Evolutionary conservation across 2,797 vertebrate genomes (phyloP).

Genomic region (Rhadinocentrus ornatus): DNA sequence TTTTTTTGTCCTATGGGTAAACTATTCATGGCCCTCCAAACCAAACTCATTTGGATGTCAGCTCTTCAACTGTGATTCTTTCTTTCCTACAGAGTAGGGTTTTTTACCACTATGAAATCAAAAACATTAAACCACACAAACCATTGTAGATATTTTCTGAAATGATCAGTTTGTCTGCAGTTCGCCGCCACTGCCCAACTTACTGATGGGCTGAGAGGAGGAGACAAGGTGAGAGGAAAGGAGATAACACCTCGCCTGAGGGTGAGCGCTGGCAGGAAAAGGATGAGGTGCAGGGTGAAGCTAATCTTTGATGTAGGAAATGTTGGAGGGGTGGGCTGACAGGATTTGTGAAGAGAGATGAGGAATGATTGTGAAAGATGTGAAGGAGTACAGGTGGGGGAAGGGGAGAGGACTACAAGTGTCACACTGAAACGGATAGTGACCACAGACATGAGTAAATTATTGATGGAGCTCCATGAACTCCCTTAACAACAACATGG

Average conservation of each 20-base stretch:
- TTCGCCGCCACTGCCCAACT: neutral
- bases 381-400: neutral
- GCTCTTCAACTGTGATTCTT: neutral
- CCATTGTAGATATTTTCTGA: neutral
- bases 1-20: neutral
- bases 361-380: slow-evolving; percentile 1
- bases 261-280: slow-evolving; percentile 10
- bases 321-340: neutral
- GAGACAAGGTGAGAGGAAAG: slow-evolving; percentile 37
- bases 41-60: neutral
- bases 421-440: neutral
- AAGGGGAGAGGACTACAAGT: neutral
- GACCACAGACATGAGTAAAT: neutral
- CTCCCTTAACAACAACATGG: neutral
- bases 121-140: neutral
- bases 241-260: slow-evolving; percentile 32
- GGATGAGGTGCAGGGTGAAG: neutral
- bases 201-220: slow-evolving; percentile 13
- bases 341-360: slow-evolving; percentile 25
- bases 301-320: neutral
- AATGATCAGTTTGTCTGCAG: neutral
- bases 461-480: neutral
- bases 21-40: neutral
- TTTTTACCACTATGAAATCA: neutral
- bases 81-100: neutral